Evolutionary conservation across 1,140 invertebrate species (phyloP).

Genomic region (Aphelenchoides avenae): DNA sequence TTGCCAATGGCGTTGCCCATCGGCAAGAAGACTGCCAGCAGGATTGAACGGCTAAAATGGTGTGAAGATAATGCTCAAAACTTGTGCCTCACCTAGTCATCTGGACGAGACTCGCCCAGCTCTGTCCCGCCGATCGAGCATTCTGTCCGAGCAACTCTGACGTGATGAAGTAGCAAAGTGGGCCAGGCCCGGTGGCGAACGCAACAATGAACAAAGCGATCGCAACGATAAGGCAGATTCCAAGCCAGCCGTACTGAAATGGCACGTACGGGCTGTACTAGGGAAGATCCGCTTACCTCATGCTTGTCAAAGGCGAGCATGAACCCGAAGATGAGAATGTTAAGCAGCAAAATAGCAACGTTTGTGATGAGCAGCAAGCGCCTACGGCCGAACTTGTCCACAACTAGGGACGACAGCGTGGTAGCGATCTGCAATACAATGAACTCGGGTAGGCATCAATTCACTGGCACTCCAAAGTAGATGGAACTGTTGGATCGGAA

Average conservation of each 20-base stretch:
- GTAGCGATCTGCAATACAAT: constrained; percentile 27
- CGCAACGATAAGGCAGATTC: constrained; percentile 41
- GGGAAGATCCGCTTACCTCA: constrained; percentile 28
- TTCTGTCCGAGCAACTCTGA: constrained; percentile 49
- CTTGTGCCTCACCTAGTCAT: constrained; percentile 30
- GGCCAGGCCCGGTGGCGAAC: constrained; percentile 50
- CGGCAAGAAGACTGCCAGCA: constrained; percentile 43
- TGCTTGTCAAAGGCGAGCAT: constrained; percentile 45
- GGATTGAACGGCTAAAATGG: constrained; percentile 42
- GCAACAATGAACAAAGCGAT: constrained; percentile 50
- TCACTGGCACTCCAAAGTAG: neutral
- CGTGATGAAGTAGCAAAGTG: constrained; percentile 52
- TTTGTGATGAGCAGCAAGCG: constrained; percentile 46
- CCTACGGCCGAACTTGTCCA: constrained; percentile 49
- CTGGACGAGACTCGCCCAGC: constrained; percentile 50
- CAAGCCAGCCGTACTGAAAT: constrained; percentile 43
- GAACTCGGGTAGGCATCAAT: neutral
- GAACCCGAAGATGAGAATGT: constrained; percentile 44
- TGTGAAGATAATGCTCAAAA: neutral
- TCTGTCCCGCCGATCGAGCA: constrained; percentile 50
- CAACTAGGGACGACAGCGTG: constrained; percentile 34
- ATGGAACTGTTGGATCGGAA: neutral
- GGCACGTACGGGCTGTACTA: too few species aligned
- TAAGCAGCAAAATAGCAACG: constrained; percentile 40
- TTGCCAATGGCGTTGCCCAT: constrained; percentile 41